Percentiles rank a stretch among this genome's conserved stretches.
phyloP scores from a whole-genome alignment of 2,888 invertebrate species.

The Tolmerus cingulatus region DNA sequence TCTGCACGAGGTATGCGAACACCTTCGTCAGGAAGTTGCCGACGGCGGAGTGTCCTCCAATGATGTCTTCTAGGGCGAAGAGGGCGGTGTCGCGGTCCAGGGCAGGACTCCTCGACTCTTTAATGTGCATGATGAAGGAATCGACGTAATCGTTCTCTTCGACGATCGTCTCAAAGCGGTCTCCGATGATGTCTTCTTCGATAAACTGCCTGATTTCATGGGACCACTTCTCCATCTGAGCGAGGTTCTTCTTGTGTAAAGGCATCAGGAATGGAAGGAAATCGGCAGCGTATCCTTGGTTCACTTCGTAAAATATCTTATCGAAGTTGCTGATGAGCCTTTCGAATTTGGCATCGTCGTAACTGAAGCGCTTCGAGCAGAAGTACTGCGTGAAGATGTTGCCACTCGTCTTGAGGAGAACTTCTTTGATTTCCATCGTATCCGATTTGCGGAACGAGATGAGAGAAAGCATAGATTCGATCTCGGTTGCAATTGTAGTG shows the following conservation, averaged over 20 bases:
- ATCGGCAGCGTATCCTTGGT: conserved; percentile 73
- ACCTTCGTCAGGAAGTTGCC: conserved; percentile 70
- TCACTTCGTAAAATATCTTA: conserved; percentile 72
- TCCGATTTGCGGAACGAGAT: neutral
- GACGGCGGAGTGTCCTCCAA: conserved; percentile 73
- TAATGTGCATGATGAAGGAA: conserved; percentile 67
- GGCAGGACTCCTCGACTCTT: conserved; percentile 59
- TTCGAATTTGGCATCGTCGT: conserved; percentile 61
- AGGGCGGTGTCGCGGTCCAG: conserved; percentile 64
- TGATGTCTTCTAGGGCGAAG: conserved; percentile 64
- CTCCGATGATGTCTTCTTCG: conserved; percentile 64
- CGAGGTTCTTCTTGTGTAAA: conserved; percentile 65
- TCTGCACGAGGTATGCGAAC: conserved; percentile 66
- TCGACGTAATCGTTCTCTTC: conserved; percentile 68
- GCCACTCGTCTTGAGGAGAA: conserved; percentile 66
- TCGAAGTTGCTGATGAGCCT: conserved; percentile 68
- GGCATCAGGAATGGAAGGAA: conserved; percentile 70
- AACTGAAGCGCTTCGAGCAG: conserved; percentile 66
- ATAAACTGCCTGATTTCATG: conserved; percentile 68
- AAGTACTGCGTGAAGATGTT: conserved; percentile 72
- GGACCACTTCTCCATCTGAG: conserved; percentile 65
- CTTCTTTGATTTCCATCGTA: conserved; percentile 61
- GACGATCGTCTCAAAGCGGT: conserved; percentile 58
- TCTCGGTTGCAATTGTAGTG: conserved; percentile 63
- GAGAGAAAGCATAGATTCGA: conserved; percentile 57